These are phyloP conservation scores for Lepidurus couesii DNA, from an alignment of 1,140 invertebrate species.

Conservation along the genomic window DNA sequence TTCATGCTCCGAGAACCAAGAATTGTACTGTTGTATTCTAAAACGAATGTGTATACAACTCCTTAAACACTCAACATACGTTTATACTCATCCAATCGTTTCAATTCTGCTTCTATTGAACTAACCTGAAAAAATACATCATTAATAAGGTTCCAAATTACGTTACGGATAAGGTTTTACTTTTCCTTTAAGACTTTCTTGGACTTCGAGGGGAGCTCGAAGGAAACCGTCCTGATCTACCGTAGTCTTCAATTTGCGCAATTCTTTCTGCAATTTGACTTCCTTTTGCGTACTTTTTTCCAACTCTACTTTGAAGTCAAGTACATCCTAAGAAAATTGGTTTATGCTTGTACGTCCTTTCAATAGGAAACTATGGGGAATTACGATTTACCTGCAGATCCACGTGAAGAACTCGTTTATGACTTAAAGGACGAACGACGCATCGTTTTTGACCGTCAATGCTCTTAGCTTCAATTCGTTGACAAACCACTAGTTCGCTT, in stretches of 20 bases:
- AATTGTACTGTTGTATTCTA: not conserved
- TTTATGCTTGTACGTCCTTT: not conserved
- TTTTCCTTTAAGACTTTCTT: slow-evolving; percentile 1
- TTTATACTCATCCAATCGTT: slow-evolving; percentile 1
- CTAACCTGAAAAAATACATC: not conserved
- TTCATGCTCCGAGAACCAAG: not conserved
- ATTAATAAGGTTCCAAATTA: not conserved
- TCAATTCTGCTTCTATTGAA: slow-evolving; percentile 10
- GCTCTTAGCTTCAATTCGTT: not conserved
- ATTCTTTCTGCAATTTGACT: slow-evolving; percentile 43
- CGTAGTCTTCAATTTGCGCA: slow-evolving; percentile 35
- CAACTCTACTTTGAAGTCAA: slow-evolving; percentile 1
- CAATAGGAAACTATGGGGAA: not conserved
- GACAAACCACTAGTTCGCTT: not conserved
- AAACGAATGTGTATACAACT: not conserved
- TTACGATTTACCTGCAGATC: not conserved
- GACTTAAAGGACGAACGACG: slow-evolving; percentile 3
- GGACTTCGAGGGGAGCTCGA: not conserved
- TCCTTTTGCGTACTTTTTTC: slow-evolving; percentile 42
- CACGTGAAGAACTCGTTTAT: not conserved
- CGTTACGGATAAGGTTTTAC: not conserved
- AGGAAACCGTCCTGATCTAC: not conserved
- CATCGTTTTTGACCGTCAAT: not conserved
- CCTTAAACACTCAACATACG: not conserved
- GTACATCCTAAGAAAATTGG: not conserved